These are phyloP conservation scores for Drosophila lacertosa DNA, from an alignment of 1,140 invertebrate genomes.

Conservation along the genomic window DNA sequence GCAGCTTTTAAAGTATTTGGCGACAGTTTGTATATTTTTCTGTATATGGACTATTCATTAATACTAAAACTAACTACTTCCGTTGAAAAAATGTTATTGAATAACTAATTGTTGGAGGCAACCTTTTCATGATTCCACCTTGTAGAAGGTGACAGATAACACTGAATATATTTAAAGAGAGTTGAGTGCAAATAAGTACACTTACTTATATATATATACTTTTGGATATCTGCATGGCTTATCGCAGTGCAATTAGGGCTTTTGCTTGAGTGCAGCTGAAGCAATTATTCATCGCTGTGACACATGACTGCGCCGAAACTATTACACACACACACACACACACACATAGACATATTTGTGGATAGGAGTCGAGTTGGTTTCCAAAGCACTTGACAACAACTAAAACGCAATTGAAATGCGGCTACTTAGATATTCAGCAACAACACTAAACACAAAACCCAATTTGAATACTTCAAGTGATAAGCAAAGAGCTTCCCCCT, in stretches of 20 bases:
- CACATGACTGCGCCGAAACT: conserved; percentile 40
- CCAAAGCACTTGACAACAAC: conserved; percentile 65
- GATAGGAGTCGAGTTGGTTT: conserved; percentile 1
- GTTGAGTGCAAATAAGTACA: conserved; percentile 15
- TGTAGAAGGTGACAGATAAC: conserved; percentile 2
- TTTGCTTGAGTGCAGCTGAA: conserved; percentile 31
- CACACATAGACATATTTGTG: too few relatives aligned
- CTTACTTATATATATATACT: background rate
- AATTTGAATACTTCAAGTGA: conserved; percentile 70
- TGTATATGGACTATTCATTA: background rate
- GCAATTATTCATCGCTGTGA: conserved; percentile 60
- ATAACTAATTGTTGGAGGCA: background rate
- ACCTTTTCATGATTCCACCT: background rate
- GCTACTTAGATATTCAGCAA: conserved; percentile 67
- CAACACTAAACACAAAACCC: conserved; percentile 50
- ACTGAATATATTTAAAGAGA: background rate
- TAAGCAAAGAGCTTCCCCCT: conserved; percentile 47
- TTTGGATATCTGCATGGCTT: conserved; percentile 34
- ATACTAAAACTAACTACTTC: background rate
- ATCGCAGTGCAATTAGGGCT: conserved; percentile 62
- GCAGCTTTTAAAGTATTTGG: too few relatives aligned
- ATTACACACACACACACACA: conserved; percentile 9
- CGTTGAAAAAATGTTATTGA: background rate
- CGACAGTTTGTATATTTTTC: too few relatives aligned
- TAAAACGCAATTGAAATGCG: conserved; percentile 69